Evolutionary conservation across 2,888 invertebrate genomes (phyloP).

Genomic region (Calameuta idolon): DNA sequence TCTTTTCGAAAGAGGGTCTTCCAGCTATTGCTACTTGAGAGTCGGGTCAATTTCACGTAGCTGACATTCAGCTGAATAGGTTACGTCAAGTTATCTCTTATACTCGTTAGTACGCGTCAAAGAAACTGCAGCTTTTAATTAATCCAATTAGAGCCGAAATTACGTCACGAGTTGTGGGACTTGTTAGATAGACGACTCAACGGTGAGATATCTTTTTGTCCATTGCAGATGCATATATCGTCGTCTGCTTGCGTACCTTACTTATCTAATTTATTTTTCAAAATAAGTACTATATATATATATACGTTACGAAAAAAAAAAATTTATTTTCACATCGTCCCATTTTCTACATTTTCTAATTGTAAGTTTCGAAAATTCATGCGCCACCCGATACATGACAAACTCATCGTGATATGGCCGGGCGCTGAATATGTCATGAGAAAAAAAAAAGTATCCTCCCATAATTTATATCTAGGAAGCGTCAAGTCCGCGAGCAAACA

Average conservation of each 20-base stretch:
- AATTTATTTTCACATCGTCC: not conserved
- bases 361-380: too few species aligned
- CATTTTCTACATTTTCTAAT: too few species aligned
- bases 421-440: too few species aligned
- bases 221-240: not conserved
- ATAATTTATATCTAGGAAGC: too few species aligned
- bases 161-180: not conserved
- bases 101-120: not conserved
- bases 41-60: not conserved
- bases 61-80: not conserved
- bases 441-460: too few species aligned
- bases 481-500: not conserved
- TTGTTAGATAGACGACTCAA: not conserved
- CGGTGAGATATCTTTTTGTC: not conserved
- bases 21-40: not conserved
- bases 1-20: not conserved
- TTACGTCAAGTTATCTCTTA: not conserved
- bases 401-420: too few species aligned
- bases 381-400: too few species aligned
- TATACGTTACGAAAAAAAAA: too few species aligned
- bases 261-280: not conserved
- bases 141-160: not conserved
- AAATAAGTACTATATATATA: not conserved
- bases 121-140: not conserved
- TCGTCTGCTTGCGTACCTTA: not conserved